Conservation (phyloP, 2,888 invertebrate species). For the Limnephilus auricula region DNA sequence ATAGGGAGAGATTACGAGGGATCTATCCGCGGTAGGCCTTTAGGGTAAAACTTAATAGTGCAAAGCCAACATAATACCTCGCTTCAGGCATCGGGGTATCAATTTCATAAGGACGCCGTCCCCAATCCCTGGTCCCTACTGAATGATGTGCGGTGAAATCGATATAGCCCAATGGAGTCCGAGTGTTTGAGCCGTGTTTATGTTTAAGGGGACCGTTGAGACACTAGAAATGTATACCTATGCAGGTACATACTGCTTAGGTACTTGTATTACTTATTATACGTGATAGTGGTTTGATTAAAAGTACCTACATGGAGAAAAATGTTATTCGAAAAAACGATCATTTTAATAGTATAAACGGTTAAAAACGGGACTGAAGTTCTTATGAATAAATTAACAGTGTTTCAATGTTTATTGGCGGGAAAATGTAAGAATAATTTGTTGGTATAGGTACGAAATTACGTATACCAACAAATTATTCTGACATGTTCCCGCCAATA, state of each 20-base stretch:
- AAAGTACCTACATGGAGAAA: no score
- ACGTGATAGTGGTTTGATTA: background rate
- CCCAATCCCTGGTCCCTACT: background rate
- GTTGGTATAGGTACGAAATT: no score
- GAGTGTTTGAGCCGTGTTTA: background rate
- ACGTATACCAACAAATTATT: no score
- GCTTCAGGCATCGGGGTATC: background rate
- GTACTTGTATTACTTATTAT: background rate
- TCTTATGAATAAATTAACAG: no score
- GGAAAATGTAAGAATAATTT: no score
- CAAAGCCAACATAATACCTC: background rate
- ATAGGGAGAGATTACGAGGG: background rate
- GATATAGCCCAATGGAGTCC: slow-evolving; percentile 5
- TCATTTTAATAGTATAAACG: no score
- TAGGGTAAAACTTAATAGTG: background rate
- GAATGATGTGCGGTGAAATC: slow-evolving; percentile 2
- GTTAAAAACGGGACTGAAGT: no score
- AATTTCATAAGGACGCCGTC: slow-evolving; percentile 15
- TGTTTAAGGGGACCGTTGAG: background rate
- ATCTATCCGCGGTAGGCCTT: background rate
- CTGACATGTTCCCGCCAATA: no score
- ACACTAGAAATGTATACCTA: background rate
- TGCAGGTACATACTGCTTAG: background rate
- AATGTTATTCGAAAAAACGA: no score
- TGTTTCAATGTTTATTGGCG: no score